Evolutionary conservation across 2,888 invertebrate genomes (phyloP), one percentile per base, ranked within the genome.

Genomic region (Melangyna quadrimaculata): DNA sequence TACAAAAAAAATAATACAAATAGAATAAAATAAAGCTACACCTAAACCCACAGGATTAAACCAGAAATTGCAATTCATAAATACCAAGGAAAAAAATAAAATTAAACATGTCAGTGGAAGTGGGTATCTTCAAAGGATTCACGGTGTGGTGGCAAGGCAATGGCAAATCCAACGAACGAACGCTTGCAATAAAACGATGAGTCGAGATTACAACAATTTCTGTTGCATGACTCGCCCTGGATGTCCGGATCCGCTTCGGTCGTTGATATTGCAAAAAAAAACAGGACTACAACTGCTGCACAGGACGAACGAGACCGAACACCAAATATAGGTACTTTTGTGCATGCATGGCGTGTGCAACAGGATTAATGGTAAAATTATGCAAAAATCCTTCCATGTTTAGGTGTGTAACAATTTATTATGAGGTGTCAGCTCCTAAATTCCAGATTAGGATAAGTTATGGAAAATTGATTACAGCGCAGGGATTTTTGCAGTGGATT

Each of bases 271-370:
- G 17, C 51, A 71, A 24, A 43, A 17, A 10, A 45, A 19, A 12
- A 35, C 35, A 59, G 35, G 59, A 80, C 40, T 70, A 35, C 51
- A 14, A 43, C 48, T 63, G 19, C 14, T 55, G 74, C 69, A n/a
- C n/a, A 84, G 74, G 84, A 80, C 80, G 59, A 55, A 61, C 61
- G 12, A 67, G 14, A n/a, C 27, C 6, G 27, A 27, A 3, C 6
- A 27, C 43, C 9, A 8, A 51, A 45, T 8, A 22, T 7, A 37
- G 57, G 24, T 51, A 48, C 63, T 70, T n/a, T 37, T 67, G 65
- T 61, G 84, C 80, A 84, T 80, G 84, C 80, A 84, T 84, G 61
- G 75, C 84, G 84, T 84, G 84, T 84, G 84, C 84, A 84, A 22
- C 51, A 73, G 75, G 78, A 84, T 80, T 84, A 80, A 84, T 84